Evolutionary conservation across 2,797 vertebrate species (phyloP), one percentile per base, ranked within the genome.

Genomic region (Hoplostethus atlanticus): DNA sequence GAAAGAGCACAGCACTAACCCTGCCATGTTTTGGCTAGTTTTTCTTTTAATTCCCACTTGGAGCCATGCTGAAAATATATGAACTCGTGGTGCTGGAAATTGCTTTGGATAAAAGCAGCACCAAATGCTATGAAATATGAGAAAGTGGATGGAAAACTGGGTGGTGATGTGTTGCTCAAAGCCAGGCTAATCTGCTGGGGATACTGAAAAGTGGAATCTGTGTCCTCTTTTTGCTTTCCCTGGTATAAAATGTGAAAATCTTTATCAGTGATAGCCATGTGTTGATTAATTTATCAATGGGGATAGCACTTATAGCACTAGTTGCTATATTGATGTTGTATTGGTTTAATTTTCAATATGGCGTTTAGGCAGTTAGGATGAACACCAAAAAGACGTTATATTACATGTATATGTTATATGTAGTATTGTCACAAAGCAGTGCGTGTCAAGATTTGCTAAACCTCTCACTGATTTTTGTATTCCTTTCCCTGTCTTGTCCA

Each of bases 401-500:
- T 6, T 8, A 36, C 6, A 36, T 6, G 34, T 36, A 28, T 28
- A 7, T 15, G 10, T 15, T 11, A 47, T 16, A n/a, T 47, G 46
- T 47, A 6, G 13, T 47, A 47, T 15, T n/a, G 6, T 50, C 16
- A 44, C 42, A 13, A 44, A 50, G 6, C n/a, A 17, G 47, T 17
- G 16, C 2, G 0, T 57, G 10, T 73, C 25, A 21, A 7, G 21
- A 28, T 56, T 1, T 3, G 7, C 64, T 8, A 8, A 28, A 8
- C 55, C 9, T 21, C 5, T 44, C 11, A 36, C 38, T 81, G 31
- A 65, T 1, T 44, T 15, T 13, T 47, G 8, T 34, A 48, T 60
- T 1, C 13, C 4, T 2, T 57, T 25, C 9, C 16, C 21, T 28
- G 5, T 71, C 54, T 68, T 0, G 62, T 83, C 65, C 77, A 94